Conservation (phyloP, 2,113 vertebrate species). For the Nycticebus coucang region DNA sequence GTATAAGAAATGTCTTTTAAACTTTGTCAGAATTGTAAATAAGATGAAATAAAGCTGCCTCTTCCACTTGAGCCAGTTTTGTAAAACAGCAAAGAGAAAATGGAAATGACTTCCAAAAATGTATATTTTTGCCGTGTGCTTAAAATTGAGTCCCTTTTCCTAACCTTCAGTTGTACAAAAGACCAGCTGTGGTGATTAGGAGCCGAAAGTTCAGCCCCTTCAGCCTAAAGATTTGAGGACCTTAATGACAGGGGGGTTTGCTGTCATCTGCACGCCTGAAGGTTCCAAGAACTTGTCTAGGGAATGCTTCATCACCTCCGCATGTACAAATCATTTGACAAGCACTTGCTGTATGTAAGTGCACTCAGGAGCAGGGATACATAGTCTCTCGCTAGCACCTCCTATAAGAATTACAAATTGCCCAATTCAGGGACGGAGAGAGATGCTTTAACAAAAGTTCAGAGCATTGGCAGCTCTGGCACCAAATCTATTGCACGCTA, state of each 20-base stretch:
- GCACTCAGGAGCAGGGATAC: conserved; percentile 70
- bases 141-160: conserved; percentile 60
- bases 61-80: conserved; percentile 62
- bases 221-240: conserved; percentile 62
- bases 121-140: conserved; percentile 59
- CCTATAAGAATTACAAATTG: conserved; percentile 62
- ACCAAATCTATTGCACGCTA: conserved; percentile 63
- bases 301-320: conserved; percentile 85
- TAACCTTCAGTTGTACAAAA: conserved; percentile 74
- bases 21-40: conserved; percentile 63
- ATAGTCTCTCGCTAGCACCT: conserved; percentile 41
- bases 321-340: conserved; percentile 78
- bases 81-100: conserved; percentile 69
- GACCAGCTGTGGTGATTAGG: conserved; percentile 68
- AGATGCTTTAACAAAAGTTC: conserved; percentile 69
- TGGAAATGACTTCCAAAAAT: conserved; percentile 73
- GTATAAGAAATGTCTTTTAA: conserved; percentile 51
- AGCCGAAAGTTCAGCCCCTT: conserved; percentile 59
- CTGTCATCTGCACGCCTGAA: conserved; percentile 67
- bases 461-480: conserved; percentile 55
- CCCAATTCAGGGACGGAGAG: background rate
- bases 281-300: conserved; percentile 82
- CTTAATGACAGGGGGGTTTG: conserved; percentile 63
- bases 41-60: conserved; percentile 57
- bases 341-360: conserved; percentile 83